Base-by-base conservation (phyloP, 2,113 vertebrate species). In the Parus major region DNA sequence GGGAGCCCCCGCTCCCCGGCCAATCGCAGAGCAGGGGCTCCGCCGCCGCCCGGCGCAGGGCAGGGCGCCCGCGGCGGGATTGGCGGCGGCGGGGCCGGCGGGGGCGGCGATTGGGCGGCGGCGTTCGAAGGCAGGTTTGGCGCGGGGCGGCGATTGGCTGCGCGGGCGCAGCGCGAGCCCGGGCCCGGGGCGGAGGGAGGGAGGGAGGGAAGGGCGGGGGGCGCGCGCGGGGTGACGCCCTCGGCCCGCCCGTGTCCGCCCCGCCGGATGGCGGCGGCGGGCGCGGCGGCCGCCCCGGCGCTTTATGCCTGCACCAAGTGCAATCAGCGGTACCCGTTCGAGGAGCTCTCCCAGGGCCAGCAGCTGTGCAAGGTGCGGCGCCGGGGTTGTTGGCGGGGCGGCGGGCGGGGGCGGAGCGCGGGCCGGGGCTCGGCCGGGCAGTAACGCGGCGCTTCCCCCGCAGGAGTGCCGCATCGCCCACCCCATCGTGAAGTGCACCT, bases 381-480 rank as follows among this genome's bases (percentile, higher is more conserved):
- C 36, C 60, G 25, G 59, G 60, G 60, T 12, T 41, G 60, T 19
- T 50, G n/a, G 47, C 29, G 65, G 49, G 64, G 66, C 46, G 42
- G 75, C 10, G 68, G 59, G 52, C 8, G 68, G 46, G 31, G 71
- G n/a, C 52, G 9, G 55, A 55, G 47, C 21, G 46, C 79, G 15
- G 84, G 33, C 55, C 23, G 28, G 20, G 56, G 27, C 18, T 21
- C 53, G 9, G 69, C 35, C 29, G 55, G 39, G 35, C 59, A 14
- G 75, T 93, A 89, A 95, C 81, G 73, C 6, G 25, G 60, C 57
- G 28, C 36, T 71, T 71, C 36, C 44, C 36, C 88, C 95, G 11
- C 88, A 99, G 99, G 99, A 99, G 97, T 99, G 99, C 87, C 99
- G 99, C 92, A 99, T 99, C 84, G 99, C 99, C 5, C 99, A 99